Evolutionary conservation across 2,797 vertebrate species (phyloP).

Genomic region (Octomys mimax): DNA sequence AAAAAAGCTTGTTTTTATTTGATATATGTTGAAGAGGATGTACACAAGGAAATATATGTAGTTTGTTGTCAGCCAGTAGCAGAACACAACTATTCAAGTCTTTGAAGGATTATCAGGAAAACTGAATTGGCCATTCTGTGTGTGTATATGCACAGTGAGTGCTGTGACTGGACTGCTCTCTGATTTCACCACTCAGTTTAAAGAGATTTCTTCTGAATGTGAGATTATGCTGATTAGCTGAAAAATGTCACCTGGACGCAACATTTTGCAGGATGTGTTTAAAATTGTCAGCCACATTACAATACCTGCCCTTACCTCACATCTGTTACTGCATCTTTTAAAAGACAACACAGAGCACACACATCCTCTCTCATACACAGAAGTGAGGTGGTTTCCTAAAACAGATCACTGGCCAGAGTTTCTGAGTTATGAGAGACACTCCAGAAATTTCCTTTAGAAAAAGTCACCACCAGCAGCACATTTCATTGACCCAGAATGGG

Average conservation of each 20-base stretch:
- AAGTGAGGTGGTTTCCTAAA: not conserved
- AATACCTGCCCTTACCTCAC: not conserved
- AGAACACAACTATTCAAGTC: not conserved
- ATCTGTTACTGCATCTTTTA: not conserved
- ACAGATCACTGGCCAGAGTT: not conserved
- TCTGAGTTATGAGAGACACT: not conserved
- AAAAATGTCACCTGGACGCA: not conserved
- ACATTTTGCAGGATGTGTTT: not conserved
- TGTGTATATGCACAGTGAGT: not conserved
- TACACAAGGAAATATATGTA: not conserved
- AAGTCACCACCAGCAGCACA: not conserved
- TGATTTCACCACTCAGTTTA: not conserved
- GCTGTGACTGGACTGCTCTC: not conserved
- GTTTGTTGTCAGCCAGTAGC: not conserved
- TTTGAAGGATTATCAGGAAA: not conserved
- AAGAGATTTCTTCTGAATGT: not conserved
- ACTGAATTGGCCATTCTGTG: not conserved
- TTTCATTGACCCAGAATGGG: not conserved
- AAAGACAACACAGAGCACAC: not conserved
- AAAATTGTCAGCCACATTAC: not conserved
- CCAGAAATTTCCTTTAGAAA: not conserved
- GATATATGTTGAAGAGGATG: not conserved
- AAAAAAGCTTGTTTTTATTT: not conserved
- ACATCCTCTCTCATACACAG: not conserved
- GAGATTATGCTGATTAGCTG: not conserved